Evolutionary conservation across 1,140 invertebrate species (phyloP), one percentile per base, ranked within the genome.

Genomic region (Brachionus angularis): DNA sequence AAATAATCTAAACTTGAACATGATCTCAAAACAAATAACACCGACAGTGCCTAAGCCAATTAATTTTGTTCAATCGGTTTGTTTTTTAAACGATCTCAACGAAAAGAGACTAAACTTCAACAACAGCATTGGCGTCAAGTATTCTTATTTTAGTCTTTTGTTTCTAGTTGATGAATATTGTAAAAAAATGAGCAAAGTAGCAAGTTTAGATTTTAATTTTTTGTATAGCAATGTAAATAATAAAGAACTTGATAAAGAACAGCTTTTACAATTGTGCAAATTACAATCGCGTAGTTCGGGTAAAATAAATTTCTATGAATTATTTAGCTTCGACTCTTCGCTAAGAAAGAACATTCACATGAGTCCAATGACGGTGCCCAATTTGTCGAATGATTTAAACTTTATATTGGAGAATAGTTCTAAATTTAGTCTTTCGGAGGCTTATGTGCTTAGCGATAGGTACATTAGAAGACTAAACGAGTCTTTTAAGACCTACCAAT

Each of bases 251-350:
- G 36, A 58, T 8, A 36, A 36, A 39, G 27, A 58, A 12, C 21
- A 58, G 16, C 53, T 39, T 27, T 23, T 58, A 18, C 53, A 58
- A n/a, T 36, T 58, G 36, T 58, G 53, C 18, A 58, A 36, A 39
- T 18, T 58, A 7, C 36, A 39, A 21, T 58, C 53, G 10, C 36
- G 53, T 23, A 58, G 53, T 58, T 18, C 53, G 3, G 53, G 53
- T n/a, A 58, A 12, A 39, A 36, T 58, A 39, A 58, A 58, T 58
- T 7, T 21, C 1, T 58, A 36, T 12, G 27, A 39, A 33, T 23
- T 58, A 34, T 33, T 58, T n/a, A 58, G 39, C 16, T 23, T 58
- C 8, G 53, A 58, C 25, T 36, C 23, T 1, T 34, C 39, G 18
- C 21, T 58, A 3, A 58, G 53, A 25, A 34, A 58, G 18, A n/a